Conservation (phyloP, 1,140 invertebrate species). For the Aphelinus certus region DNA sequence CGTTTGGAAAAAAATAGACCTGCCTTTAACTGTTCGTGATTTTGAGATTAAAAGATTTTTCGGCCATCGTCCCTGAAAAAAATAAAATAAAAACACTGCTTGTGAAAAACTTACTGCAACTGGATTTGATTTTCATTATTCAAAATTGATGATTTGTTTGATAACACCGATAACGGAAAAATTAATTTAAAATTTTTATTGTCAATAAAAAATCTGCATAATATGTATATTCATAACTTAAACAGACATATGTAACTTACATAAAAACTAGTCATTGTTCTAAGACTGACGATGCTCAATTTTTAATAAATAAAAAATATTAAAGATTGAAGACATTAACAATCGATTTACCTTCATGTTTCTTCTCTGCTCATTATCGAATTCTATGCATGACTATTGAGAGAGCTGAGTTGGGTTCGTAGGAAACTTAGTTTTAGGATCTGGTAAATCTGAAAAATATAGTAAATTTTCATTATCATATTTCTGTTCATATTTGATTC, state of each 20-base stretch:
- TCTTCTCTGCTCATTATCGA: background rate
- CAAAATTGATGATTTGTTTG: too few relatives aligned
- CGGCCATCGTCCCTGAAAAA: background rate
- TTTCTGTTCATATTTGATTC: background rate
- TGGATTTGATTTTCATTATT: too few relatives aligned
- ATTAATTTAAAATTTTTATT: too few relatives aligned
- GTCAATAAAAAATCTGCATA: background rate
- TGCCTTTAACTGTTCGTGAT: conserved; percentile 42
- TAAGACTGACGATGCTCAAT: conserved; percentile 29
- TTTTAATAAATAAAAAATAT: conserved; percentile 13
- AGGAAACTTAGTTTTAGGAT: conserved; percentile 19
- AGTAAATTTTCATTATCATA: conserved; percentile 8
- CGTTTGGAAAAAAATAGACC: conserved; percentile 44
- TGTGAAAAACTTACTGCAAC: background rate
- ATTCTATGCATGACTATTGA: background rate
- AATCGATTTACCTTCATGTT: conserved; percentile 18
- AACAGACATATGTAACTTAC: background rate
- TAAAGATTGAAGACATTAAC: background rate
- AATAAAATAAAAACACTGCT: too few relatives aligned
- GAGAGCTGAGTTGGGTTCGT: too few relatives aligned
- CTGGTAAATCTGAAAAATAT: conserved; percentile 40
- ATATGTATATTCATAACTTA: conserved; percentile 1
- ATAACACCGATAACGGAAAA: too few relatives aligned
- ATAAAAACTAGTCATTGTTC: conserved; percentile 34
- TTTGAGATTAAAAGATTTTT: background rate